Evolutionary conservation across 2,888 invertebrate species (phyloP).

Genomic region (Unio pictorum): DNA sequence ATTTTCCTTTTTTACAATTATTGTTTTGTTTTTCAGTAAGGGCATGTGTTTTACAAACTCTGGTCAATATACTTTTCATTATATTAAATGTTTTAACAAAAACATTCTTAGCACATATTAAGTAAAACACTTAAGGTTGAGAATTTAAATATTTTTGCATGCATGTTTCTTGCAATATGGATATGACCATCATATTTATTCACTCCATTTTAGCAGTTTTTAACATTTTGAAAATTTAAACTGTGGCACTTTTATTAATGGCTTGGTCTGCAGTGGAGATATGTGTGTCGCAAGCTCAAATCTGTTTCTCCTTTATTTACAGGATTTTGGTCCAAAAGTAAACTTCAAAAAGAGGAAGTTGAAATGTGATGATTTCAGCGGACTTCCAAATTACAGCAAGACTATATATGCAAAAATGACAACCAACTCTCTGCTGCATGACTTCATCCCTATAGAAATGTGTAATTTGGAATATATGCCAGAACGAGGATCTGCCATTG

Average conservation of each 20-base stretch:
- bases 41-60: too few species aligned
- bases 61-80: too few species aligned
- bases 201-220: too few species aligned
- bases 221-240: not conserved
- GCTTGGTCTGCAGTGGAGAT: not conserved
- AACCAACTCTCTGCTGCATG: constrained; percentile 76
- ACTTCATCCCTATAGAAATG: constrained; percentile 91
- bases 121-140: too few species aligned
- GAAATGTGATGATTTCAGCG: constrained; percentile 82
- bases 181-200: too few species aligned
- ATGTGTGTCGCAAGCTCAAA: not conserved
- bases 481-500: constrained; percentile 88
- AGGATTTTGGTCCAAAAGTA: constrained; percentile 98
- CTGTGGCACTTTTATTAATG: not conserved
- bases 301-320: constrained; percentile 11
- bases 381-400: constrained; percentile 87
- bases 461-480: constrained; percentile 96
- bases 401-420: constrained; percentile 85
- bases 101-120: too few species aligned
- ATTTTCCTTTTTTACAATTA: too few species aligned
- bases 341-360: constrained; percentile 96
- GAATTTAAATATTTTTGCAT: too few species aligned
- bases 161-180: too few species aligned
- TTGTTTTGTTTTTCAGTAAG: too few species aligned
- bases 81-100: too few species aligned